Evolutionary conservation across 2,888 invertebrate genomes (phyloP), one percentile per base, ranked within the genome.

Genomic region (Hipparchia sbordonii): DNA sequence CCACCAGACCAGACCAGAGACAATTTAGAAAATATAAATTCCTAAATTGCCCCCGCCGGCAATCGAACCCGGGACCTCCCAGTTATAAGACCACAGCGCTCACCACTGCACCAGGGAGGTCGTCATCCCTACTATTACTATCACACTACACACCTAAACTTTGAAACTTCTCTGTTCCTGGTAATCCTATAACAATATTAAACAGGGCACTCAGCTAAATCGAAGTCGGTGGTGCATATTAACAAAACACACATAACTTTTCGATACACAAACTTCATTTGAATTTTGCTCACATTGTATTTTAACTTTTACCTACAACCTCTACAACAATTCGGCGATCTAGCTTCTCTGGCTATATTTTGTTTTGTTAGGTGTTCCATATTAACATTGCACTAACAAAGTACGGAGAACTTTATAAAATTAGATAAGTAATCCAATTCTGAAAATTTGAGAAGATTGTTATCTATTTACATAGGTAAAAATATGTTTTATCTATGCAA

Each of bases 331-430:
- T 51, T 63, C 63, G 23, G 48, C 51, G 9, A 54, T 67, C 7
- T 45, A 56, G 56, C 67, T 56, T 45, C 13, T 9, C 45, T 45
- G 9, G 56, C 56, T 4, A 39, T 56, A 9, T 13, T 39, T 45
- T 67, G 45, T 54, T 66, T 65, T 52, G 65, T 48, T 48, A 48
- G 8, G 52, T 39, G 23, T 23, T 23, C 23, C 23, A 23, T 23
- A 66, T 33, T 33, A 66, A 66, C 54, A 66, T 66, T 66, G 13
- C 62, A 62, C 62, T 45, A 46, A 46, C 62, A 62, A 13, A 45
- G 62, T 62, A 13, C 2, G 8, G 48, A 48, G 48, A 48, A 48
- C 7, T 13, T 6, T 45, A 7, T 12, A 62, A n/a, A 46, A 10
- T 6, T 45, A n/a, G 6, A 46, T 23, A 23, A 23, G 23, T 23